These are phyloP conservation scores for Lycophotia porphyrea DNA, from an alignment of 2,888 invertebrate species.

Conservation along the genomic window DNA sequence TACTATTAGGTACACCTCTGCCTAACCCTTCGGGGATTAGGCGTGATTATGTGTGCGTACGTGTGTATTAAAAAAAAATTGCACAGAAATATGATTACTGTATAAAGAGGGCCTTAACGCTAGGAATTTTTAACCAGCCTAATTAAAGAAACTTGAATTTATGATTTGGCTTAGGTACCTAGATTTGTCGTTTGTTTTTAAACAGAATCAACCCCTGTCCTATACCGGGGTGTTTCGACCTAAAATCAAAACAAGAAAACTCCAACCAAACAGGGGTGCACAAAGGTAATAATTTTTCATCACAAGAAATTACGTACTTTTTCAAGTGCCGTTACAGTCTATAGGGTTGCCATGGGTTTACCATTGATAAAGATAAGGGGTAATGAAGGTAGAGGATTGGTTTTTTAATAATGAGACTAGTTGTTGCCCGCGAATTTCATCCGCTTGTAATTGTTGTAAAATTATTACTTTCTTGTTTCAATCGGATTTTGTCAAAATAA, in stretches of 20 bases:
- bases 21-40: too few species aligned
- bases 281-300: constrained; percentile 65
- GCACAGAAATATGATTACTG: not conserved
- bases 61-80: too few species aligned
- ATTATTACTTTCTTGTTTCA: too few species aligned
- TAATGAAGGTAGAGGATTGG: not conserved
- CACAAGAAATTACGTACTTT: constrained; percentile 63
- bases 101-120: not conserved
- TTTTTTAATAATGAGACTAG: not conserved
- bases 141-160: not conserved
- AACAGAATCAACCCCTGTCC: not conserved
- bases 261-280: constrained; percentile 26
- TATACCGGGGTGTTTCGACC: not conserved
- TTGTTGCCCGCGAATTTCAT: too few species aligned
- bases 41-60: too few species aligned
- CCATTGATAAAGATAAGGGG: not conserved
- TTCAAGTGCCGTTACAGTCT: constrained; percentile 32
- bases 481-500: too few species aligned
- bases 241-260: constrained; percentile 35
- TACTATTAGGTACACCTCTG: too few species aligned
- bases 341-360: not conserved
- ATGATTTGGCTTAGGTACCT: not conserved
- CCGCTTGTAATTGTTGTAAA: too few species aligned
- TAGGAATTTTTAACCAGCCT: not conserved
- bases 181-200: not conserved